These are phyloP conservation scores for Oncorhynchus kisutch DNA, from an alignment of 2,113 vertebrate genomes.

Conservation along the genomic window DNA sequence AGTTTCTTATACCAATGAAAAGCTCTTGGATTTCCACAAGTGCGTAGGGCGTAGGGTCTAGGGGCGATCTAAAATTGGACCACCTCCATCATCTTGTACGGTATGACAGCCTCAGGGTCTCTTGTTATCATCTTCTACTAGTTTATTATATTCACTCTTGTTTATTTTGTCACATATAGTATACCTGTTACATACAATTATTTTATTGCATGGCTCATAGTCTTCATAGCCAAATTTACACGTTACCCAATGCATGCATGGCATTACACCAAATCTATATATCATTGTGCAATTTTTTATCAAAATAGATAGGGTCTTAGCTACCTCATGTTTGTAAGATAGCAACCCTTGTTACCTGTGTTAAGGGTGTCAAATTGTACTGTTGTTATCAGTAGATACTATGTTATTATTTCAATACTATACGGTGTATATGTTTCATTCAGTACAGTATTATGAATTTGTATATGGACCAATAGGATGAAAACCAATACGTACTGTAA, in stretches of 20 bases:
- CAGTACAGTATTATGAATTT: neutral
- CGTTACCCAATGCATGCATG: conserved; percentile 35
- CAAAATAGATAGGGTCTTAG: conserved; percentile 5
- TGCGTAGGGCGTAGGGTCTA: no score
- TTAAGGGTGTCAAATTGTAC: neutral
- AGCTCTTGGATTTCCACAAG: no score
- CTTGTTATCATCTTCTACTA: conserved; percentile 72
- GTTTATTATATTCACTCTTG: conserved; percentile 73
- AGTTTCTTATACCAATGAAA: no score
- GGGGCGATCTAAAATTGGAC: no score
- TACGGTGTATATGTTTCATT: neutral
- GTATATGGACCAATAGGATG: no score
- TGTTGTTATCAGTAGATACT: neutral
- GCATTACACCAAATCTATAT: neutral
- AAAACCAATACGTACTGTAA: no score
- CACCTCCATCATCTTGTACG: conserved; percentile 43
- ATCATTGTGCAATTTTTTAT: conserved; percentile 1
- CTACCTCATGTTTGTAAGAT: neutral
- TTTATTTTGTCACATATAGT: conserved; percentile 46
- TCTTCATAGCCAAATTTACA: neutral
- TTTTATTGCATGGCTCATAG: conserved; percentile 39
- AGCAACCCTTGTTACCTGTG: neutral
- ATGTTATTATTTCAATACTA: neutral
- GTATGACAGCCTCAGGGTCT: conserved; percentile 69
- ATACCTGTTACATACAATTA: neutral